These are phyloP conservation scores for Acipenser oxyrinchus DNA, from an alignment of 2,797 vertebrate genomes.

Conservation along the genomic window DNA sequence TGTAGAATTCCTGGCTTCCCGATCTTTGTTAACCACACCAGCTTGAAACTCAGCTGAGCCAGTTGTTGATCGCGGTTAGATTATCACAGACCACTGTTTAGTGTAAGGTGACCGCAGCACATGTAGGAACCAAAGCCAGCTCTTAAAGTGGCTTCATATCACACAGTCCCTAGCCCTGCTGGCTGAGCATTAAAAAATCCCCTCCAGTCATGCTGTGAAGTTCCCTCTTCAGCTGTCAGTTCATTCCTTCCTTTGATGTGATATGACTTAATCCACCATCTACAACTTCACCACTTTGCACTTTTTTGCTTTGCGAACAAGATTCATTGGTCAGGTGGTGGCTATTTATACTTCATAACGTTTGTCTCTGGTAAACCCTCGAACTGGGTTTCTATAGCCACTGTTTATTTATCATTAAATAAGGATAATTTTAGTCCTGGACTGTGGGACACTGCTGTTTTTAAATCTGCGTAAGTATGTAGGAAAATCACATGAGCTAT, in stretches of 20 bases:
- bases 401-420: slow-evolving; percentile 13
- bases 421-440: slow-evolving; percentile 6
- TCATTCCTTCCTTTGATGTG: slow-evolving; percentile 18
- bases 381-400: slow-evolving; percentile 11
- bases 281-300: slow-evolving; percentile 14
- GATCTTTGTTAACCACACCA: slow-evolving; percentile 10
- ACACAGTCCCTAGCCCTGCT: slow-evolving; percentile 8
- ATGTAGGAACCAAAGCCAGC: background rate
- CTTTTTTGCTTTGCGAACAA: slow-evolving; percentile 16
- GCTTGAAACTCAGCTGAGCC: slow-evolving; percentile 3
- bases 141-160: slow-evolving; percentile 6
- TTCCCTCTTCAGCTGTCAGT: slow-evolving; percentile 8
- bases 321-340: slow-evolving; percentile 15
- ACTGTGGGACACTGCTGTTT: slow-evolving; percentile 14
- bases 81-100: slow-evolving; percentile 16
- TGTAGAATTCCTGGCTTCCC: slow-evolving; percentile 10
- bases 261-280: slow-evolving; percentile 10
- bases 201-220: slow-evolving; percentile 9
- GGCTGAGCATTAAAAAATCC: slow-evolving; percentile 18
- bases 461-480: background rate
- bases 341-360: slow-evolving; percentile 17
- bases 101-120: background rate
- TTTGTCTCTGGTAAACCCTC: slow-evolving; percentile 11
- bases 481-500: background rate
- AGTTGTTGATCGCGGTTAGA: slow-evolving; percentile 15